Evolutionary conservation across 2,888 invertebrate genomes (phyloP), one percentile per base, ranked within the genome.

Genomic region (Augochlorella aurata): DNA sequence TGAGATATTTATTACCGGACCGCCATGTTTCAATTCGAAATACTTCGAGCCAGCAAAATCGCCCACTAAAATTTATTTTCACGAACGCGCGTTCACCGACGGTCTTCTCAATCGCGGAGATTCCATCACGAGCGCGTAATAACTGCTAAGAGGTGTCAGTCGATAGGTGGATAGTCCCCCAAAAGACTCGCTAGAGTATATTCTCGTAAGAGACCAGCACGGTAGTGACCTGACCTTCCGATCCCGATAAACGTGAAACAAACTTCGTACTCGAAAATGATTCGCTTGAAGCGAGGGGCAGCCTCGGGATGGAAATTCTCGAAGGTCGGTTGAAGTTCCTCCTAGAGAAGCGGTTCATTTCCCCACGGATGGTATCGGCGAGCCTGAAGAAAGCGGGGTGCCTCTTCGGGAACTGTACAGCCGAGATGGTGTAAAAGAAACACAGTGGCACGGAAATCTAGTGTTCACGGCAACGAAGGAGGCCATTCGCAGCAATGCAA

Each of bases 241-340:
- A 74, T 65, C 82, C 75, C 50, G 63, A 29, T 79, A 80, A 68
- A 82, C 63, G 61, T 67, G 66, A n/a, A n/a, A 49, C 29, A 8
- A 52, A 50, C 45, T 18, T 49, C 5, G 14, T 45, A 47, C 38
- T 65, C 49, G 45, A 66, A 58, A 65, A 52, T 78, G 38, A 70
- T 49, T 61, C 50, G 16, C 52, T 70, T 68, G 44, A 44, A 71
- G 47, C 24, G 45, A 79, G 69, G 82, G 49, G n/a, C 54, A 69
- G 74, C 74, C 78, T 74, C 84, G 80, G 82, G 82, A 75, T 82
- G 67, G 75, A 67, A 61, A 81, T 81, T 81, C 71, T 84, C 77
- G 81, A 24, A 10, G 78, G 63, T 70, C 58, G 58, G 49, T 71
- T 65, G 45, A 29, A 58, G 38, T n/a, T 71, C 70, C 44, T 54